phyloP scores from a whole-genome alignment of 2,113 vertebrate genomes.

The Odobenus rosmarus region DNA sequence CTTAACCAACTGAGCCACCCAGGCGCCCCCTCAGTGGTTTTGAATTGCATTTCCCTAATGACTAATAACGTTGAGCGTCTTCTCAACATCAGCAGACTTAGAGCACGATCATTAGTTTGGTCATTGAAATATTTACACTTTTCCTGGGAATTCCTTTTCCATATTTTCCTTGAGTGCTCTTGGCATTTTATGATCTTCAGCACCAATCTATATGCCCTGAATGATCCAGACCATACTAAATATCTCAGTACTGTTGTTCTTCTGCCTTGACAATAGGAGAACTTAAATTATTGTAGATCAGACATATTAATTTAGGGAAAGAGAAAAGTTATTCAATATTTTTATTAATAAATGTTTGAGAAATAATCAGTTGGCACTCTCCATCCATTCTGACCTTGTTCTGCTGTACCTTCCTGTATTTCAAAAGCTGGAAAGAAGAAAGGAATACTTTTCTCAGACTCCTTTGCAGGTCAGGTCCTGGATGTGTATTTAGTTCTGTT shows the following conservation, averaged over 20 bases:
- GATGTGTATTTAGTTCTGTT: background rate
- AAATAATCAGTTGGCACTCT: background rate
- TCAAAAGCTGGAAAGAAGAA: background rate
- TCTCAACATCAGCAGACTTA: background rate
- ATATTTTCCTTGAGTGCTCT: background rate
- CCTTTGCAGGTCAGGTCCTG: background rate
- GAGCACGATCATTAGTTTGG: background rate
- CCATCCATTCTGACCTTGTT: background rate
- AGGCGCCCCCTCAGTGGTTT: no score
- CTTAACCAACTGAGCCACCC: no score
- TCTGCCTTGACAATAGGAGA: background rate
- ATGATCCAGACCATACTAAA: background rate
- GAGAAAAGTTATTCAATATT: background rate
- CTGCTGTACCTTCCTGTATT: background rate
- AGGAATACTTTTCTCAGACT: background rate
- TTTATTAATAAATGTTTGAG: background rate
- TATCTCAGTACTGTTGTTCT: background rate
- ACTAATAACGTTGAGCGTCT: background rate
- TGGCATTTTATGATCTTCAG: background rate
- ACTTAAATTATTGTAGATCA: background rate
- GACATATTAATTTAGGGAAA: background rate
- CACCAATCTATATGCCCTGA: background rate
- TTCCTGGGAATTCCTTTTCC: background rate
- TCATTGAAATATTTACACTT: background rate
- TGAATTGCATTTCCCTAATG: background rate